Percentiles rank a stretch among this genome's conserved stretches.
Evolutionary conservation across 2,113 vertebrate genomes (phyloP).

Genomic region (Myiopsitta monachus): DNA sequence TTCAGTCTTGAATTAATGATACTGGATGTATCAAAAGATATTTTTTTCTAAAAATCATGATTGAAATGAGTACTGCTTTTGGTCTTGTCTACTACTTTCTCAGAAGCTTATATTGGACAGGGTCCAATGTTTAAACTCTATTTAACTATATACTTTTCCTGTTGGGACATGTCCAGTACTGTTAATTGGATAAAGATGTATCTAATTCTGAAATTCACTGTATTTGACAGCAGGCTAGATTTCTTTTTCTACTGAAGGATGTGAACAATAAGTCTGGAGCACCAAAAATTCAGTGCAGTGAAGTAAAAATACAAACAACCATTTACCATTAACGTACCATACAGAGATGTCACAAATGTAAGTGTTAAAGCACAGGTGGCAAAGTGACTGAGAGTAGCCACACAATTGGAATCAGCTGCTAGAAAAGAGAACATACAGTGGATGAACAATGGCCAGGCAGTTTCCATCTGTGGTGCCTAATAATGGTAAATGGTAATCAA

Average conservation of each 20-base stretch:
- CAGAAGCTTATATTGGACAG: neutral
- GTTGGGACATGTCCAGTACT: neutral
- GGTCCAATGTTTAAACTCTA: neutral
- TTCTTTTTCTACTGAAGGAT: neutral
- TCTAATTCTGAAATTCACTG: neutral
- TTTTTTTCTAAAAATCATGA: neutral
- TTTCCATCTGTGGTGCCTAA: neutral
- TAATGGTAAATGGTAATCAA: neutral
- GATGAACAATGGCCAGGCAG: neutral
- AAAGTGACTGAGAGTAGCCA: neutral
- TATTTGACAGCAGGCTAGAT: neutral
- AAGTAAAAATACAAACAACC: neutral
- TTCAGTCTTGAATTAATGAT: neutral
- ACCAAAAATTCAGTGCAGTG: neutral
- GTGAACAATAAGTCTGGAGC: neutral
- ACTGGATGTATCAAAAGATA: neutral
- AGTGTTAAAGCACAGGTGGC: neutral
- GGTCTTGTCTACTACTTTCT: neutral
- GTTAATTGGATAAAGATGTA: neutral
- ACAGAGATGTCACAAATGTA: neutral
- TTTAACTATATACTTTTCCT: neutral
- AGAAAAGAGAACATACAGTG: neutral
- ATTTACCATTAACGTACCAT: neutral
- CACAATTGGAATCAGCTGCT: neutral
- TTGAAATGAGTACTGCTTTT: neutral